Percentiles rank a stretch among this genome's conserved stretches.
Conservation (phyloP, 2,113 vertebrate genomes). For the Eulemur rufifrons region DNA sequence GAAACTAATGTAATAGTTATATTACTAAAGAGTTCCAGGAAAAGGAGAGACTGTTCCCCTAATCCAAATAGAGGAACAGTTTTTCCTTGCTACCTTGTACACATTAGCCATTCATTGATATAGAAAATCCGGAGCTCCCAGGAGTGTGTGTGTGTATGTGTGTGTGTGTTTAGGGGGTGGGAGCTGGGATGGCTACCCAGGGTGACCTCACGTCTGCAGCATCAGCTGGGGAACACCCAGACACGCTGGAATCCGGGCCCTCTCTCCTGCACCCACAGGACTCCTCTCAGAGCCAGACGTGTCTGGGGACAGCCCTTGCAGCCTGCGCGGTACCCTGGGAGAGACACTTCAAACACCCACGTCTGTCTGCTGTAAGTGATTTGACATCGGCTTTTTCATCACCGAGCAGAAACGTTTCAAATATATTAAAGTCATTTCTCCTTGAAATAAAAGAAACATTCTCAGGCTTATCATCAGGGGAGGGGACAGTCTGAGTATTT, state of each 20-base stretch:
- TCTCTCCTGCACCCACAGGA: not conserved
- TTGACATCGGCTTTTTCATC: not conserved
- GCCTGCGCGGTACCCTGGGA: not conserved
- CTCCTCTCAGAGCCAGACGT: not conserved
- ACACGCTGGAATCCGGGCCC: not conserved
- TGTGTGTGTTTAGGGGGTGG: fast-evolving
- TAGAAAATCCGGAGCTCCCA: not conserved
- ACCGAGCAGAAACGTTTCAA: not conserved
- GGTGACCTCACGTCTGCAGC: not conserved
- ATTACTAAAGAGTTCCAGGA: not conserved
- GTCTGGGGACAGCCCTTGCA: not conserved
- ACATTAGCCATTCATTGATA: not conserved
- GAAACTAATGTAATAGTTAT: not conserved
- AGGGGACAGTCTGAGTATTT: not conserved
- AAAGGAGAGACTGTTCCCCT: not conserved
- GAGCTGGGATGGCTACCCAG: fast-evolving
- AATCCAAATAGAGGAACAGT: not conserved
- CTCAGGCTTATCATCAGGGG: not conserved
- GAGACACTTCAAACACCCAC: not conserved
- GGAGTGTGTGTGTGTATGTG: not conserved
- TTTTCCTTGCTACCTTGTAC: no score
- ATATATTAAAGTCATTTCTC: not conserved
- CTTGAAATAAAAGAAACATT: not conserved
- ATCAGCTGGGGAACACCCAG: not conserved
- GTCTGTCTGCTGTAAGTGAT: not conserved